Base-by-base conservation (phyloP, 2,113 vertebrate species). In the Phycodurus eques region DNA sequence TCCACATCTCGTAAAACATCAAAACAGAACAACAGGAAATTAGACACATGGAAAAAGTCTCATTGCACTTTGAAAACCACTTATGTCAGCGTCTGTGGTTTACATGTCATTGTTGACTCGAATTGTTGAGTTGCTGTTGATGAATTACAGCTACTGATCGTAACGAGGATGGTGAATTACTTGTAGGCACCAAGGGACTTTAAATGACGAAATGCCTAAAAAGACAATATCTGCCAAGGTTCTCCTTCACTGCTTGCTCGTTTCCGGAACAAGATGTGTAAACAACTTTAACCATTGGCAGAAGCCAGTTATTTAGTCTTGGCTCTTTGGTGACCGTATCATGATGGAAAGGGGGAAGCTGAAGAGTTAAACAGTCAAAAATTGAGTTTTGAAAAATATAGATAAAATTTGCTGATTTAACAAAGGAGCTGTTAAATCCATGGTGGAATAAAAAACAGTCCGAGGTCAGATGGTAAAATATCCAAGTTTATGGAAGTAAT, bases 401-500 rank as follows among this genome's bases (percentile, higher is more conserved):
- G 63, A 46, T 46, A 7, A 22, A 22, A 65, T 22, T 65, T 65
- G 63, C 59, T 61, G 59, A 61, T 27, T 61, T 14, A 61, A 35
- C 59, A 11, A 43, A 65, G 20, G 63, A 13, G 11, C 64, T 66
- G 44, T 47, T 10, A 47, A 66, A 65, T 22, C 42, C 64, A 17
- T 3, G 8, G 44, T 17, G 22, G 35, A 5, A 8, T 27, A 22
- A 47, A 31, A 62, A 27, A 31, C 7, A 43, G 11, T 65, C 61
- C 35, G 19, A 31, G 64, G 59, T 82, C 80, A 80, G 69, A 76
- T 78, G 79, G 81, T n/a, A 87, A 88, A 85, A 83, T 75, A 80
- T 80, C 56, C 71, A 67, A 43, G 75, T 77, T 78, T 88, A 84
- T 86, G 64, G 83, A 89, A 84, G 75, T 65, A 76, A 80, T 81